Conservation (phyloP, 2,888 invertebrate genomes). For the Melikaiella ostensackeni region DNA sequence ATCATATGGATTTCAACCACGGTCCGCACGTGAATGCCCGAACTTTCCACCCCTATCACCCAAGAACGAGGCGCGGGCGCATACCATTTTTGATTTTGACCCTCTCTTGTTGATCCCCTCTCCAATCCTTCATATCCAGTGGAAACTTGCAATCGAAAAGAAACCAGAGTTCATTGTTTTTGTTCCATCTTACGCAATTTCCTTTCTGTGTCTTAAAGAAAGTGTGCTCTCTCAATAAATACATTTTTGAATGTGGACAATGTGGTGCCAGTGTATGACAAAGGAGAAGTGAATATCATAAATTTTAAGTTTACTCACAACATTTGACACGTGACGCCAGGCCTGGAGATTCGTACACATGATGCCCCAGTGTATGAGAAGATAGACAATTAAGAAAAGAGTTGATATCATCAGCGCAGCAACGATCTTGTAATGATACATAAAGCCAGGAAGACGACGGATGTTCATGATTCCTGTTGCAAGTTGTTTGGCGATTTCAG, state of each 20-base stretch:
- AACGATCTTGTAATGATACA: constrained; percentile 69
- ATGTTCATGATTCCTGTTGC: constrained; percentile 65
- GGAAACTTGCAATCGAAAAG: neutral
- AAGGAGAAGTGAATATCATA: neutral
- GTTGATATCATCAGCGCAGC: constrained; percentile 66
- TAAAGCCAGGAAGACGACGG: constrained; percentile 69
- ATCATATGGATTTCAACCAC: constrained; percentile 21
- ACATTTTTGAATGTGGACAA: neutral
- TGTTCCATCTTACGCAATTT: neutral
- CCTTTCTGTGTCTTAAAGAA: neutral
- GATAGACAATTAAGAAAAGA: constrained; percentile 75
- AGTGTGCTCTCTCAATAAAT: neutral
- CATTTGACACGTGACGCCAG: constrained; percentile 79
- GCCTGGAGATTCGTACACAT: constrained; percentile 81
- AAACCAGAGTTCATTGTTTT: neutral
- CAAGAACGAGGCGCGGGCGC: constrained; percentile 16
- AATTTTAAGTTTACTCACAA: constrained; percentile 77
- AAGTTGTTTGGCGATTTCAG: neutral
- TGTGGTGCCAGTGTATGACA: neutral
- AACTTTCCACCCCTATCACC: neutral
- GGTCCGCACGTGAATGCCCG: neutral
- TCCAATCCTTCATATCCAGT: neutral
- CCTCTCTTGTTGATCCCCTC: constrained; percentile 1
- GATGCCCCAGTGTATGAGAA: constrained; percentile 80
- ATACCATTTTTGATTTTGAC: constrained; percentile 7